Base-by-base conservation (phyloP, 2,888 invertebrate genomes). In the Pomacea canaliculata region DNA sequence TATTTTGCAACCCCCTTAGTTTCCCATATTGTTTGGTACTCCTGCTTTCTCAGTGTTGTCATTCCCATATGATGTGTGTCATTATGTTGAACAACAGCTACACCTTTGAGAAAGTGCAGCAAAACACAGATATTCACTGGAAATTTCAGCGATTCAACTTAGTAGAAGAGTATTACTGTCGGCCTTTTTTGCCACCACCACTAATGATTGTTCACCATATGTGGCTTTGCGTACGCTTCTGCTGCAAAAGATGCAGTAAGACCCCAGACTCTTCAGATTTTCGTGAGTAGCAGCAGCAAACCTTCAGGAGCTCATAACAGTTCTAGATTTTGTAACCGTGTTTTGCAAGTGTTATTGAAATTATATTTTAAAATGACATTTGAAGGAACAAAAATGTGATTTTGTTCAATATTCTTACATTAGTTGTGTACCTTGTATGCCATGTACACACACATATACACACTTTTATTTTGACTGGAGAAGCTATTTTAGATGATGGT, bases 131-230 rank as follows among this genome's bases (percentile, higher is more conserved):
- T 80, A 80, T 83, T 76, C 85, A 88, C 60, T 91, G 91, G 91
- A 85, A 86, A 75, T 90, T 87, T 82, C 89, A 89, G 82, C 86
- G 90, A 9, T 90, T 89, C 81, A 83, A 82, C 60, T 81, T 90
- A 66, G 88, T 90, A 56, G 82, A 85, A 71, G 91, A 91, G 80
- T 91, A 89, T 78, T 84, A 86, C 78, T 82, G 85, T 12, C 84
- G 89, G 37, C 90, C 90, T 2, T 81, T 84, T 18, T 82, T 91
- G n/a, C 86, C 89, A n/a, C 89, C 90, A 16, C 91, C 90, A 16
- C 81, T 90, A 70, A 89, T 90, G 66, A 49, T 90, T 46, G 69
- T 91, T 60, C 83, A 83, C 66, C 89, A 90, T 77, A 7, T 89
- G 56, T 84, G 76, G 73, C 81, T 84, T 51, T 72, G 86, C 37